phyloP scores from a whole-genome alignment of 1,140 invertebrate genomes.

The Ectropis grisescens region DNA sequence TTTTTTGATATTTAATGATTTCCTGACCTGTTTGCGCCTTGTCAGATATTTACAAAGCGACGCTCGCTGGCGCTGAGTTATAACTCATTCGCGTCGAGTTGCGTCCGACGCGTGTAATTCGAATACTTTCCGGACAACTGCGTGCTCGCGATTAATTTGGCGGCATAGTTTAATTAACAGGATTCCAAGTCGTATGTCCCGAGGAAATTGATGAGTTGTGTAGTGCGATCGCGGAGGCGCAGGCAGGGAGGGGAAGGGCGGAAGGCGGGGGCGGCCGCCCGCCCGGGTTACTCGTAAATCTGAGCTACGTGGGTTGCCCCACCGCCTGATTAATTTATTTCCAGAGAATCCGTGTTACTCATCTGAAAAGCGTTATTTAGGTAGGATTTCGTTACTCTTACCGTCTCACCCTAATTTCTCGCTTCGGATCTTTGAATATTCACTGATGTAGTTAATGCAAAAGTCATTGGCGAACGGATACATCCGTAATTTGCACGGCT shows the following conservation, averaged over 20 bases:
- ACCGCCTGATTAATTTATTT: slow-evolving; percentile 50
- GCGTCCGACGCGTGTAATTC: slow-evolving; percentile 2
- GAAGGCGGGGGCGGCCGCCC: not conserved
- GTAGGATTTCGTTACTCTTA: slow-evolving; percentile 4
- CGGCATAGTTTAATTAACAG: slow-evolving; percentile 63
- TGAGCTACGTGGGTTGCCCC: slow-evolving; percentile 34
- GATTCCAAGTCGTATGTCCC: slow-evolving; percentile 51
- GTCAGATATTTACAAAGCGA: too few species aligned
- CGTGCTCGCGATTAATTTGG: slow-evolving; percentile 39
- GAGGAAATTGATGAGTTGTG: slow-evolving; percentile 60
- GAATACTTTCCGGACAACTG: slow-evolving; percentile 12
- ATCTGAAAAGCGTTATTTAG: slow-evolving; percentile 23
- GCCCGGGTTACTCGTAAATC: slow-evolving; percentile 44
- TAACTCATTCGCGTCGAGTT: too few species aligned
- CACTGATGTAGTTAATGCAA: slow-evolving; percentile 1
- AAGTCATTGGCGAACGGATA: slow-evolving; percentile 1
- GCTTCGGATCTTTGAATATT: slow-evolving; percentile 8
- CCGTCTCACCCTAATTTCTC: slow-evolving; percentile 8
- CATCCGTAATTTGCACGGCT: too few species aligned
- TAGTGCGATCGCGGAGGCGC: slow-evolving; percentile 17
- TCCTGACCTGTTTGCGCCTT: too few species aligned
- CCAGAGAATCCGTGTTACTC: slow-evolving; percentile 22
- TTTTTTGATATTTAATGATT: too few species aligned
- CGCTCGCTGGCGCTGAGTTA: too few species aligned
- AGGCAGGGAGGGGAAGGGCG: slow-evolving; percentile 8